phyloP scores from a whole-genome alignment of 2,113 vertebrate species.

The Oryzias celebensis region DNA sequence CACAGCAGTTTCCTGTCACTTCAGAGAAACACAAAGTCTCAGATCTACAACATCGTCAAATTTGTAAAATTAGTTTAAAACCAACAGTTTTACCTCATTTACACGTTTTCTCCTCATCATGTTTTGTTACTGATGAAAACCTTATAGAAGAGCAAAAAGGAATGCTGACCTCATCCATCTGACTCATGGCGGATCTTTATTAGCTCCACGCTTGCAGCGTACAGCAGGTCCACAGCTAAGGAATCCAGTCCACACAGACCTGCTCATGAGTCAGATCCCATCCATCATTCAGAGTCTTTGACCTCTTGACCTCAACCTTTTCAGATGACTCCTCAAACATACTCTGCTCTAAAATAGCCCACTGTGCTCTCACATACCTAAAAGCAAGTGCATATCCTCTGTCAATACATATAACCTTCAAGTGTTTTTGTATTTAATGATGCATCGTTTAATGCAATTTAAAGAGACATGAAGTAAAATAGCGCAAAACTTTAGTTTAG shows the following conservation, averaged over 20 bases:
- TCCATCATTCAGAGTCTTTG: background rate
- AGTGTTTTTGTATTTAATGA: background rate
- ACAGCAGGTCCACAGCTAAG: background rate
- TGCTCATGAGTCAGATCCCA: background rate
- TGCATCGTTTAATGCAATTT: too few species aligned
- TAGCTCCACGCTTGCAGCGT: background rate
- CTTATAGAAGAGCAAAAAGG: too few species aligned
- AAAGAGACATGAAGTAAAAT: too few species aligned
- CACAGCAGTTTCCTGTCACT: too few species aligned
- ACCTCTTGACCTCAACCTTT: slow-evolving; percentile 9
- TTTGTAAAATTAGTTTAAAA: too few species aligned
- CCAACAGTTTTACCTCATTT: too few species aligned
- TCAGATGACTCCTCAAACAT: background rate
- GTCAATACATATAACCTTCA: background rate
- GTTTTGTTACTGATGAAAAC: too few species aligned
- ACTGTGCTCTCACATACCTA: background rate
- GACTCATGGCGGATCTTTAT: background rate
- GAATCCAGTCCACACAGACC: background rate
- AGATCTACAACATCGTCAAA: too few species aligned
- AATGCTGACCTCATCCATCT: too few species aligned
- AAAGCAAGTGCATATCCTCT: background rate
- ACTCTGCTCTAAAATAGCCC: slow-evolving; percentile 7
- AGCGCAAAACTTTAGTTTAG: too few species aligned
- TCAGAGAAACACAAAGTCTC: too few species aligned
- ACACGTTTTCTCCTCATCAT: too few species aligned